Percentiles rank a stretch among this genome's conserved stretches.
These are phyloP conservation scores for Parnassius mnemosyne DNA, from an alignment of 2,888 invertebrate genomes.

Conservation along the genomic window DNA sequence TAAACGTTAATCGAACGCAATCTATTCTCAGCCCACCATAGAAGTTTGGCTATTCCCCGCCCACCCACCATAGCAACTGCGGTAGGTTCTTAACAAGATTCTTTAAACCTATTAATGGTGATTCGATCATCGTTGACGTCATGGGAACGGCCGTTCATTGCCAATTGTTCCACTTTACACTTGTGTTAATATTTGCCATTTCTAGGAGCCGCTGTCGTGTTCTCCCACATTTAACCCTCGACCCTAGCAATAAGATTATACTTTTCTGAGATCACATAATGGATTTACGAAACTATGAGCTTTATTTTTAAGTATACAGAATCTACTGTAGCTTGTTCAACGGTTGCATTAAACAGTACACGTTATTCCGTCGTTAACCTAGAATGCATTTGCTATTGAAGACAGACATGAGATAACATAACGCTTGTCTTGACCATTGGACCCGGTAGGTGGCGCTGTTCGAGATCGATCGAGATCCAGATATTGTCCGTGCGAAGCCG, in stretches of 20 bases:
- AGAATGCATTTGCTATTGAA: neutral
- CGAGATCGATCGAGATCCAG: too few species aligned
- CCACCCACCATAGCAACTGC: neutral
- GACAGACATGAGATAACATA: too few species aligned
- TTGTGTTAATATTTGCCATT: constrained; percentile 6
- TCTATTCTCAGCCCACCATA: too few species aligned
- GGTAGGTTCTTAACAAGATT: constrained; percentile 2
- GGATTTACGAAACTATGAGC: neutral
- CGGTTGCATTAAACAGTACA: neutral
- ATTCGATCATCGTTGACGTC: constrained; percentile 19
- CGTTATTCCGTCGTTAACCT: constrained; percentile 2
- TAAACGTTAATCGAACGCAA: too few species aligned
- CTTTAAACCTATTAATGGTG: constrained; percentile 8
- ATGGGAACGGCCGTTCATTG: constrained; percentile 5
- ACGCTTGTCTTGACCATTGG: too few species aligned
- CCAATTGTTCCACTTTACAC: constrained; percentile 23
- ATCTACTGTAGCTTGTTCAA: neutral
- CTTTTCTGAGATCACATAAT: constrained; percentile 1
- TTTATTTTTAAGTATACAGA: neutral
- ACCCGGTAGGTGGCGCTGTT: too few species aligned
- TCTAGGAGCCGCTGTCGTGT: constrained; percentile 9
- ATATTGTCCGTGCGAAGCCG: too few species aligned
- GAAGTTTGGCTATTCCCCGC: neutral
- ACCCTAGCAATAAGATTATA: constrained; percentile 8
- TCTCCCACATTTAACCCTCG: constrained; percentile 3